phyloP scores from a whole-genome alignment of 92 coral and sea anemone genomes.

The Epizoanthus illoricatus region DNA sequence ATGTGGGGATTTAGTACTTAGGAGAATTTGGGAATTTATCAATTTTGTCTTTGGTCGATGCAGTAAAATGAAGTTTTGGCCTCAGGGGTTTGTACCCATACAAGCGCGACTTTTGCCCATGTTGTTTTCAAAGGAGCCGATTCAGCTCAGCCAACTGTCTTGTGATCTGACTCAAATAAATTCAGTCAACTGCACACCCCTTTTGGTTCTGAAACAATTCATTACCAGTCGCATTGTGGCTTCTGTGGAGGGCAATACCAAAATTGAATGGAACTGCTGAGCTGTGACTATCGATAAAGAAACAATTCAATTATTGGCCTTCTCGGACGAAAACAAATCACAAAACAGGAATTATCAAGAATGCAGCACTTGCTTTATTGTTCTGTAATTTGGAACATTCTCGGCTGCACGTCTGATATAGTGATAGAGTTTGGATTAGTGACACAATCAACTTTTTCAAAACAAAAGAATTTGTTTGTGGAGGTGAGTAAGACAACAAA shows the following conservation, averaged over 20 bases:
- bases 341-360: slow-evolving; percentile 4
- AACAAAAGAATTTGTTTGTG: slow-evolving; percentile 20
- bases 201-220: slow-evolving; percentile 10
- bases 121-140: slow-evolving; percentile 3
- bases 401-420: background rate
- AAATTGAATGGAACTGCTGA: slow-evolving; percentile 10
- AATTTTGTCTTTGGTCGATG: background rate
- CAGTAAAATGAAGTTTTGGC: background rate
- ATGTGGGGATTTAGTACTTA: too few species aligned
- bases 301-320: background rate
- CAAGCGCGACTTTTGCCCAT: background rate
- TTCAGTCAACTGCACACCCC: background rate
- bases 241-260: background rate
- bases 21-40: background rate
- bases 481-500: background rate
- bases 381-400: slow-evolving; percentile 7
- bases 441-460: background rate
- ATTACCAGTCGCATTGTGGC: slow-evolving; percentile 19
- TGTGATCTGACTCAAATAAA: background rate
- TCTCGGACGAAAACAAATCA: background rate
- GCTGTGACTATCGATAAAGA: slow-evolving; percentile 7
- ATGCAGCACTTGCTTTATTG: slow-evolving; percentile 27
- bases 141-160: slow-evolving; percentile 12
- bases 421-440: background rate
- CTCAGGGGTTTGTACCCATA: background rate